Evolutionary conservation across 2,797 vertebrate genomes (phyloP), one percentile per base, ranked within the genome.

Genomic region (Sparus aurata): DNA sequence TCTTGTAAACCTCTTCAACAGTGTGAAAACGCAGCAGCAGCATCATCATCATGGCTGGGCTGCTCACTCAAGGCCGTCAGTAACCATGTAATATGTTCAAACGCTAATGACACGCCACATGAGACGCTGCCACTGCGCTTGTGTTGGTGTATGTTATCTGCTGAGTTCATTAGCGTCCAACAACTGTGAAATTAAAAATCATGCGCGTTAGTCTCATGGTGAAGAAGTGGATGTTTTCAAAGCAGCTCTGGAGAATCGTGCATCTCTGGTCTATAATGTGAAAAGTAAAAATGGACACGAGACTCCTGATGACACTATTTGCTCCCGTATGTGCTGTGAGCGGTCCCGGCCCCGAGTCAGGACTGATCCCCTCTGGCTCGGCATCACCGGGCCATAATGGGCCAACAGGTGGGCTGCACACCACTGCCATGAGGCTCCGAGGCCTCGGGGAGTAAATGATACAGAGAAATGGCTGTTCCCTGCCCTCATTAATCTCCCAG

Each of bases 401-500:
- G 74, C 77, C 90, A 93, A 95, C 95, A 96, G 95, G 95, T 95
- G 95, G 92, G 90, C 87, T 84, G 77, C 80, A 75, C 78, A 59
- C 74, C 47, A 25, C 70, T 65, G 65, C 87, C 75, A 65, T 45
- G 62, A 90, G 86, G 60, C 82, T 79, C 68, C 58, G 61, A 73
- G 82, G 83, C 92, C 91, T 87, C 77, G 12, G 85, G 93, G 91
- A 92, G 94, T 92, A 95, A 95, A 85, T 86, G 89, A 95, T 95
- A 94, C 91, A 94, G 92, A 93, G 90, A 93, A 92, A 93, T 91
- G 92, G 79, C 76, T 90, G 91, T 90, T 93, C 85, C 75, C 77
- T 85, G 82, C 86, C 80, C 84, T 92, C 93, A 95, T 96, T 94
- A 94, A 95, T 96, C 95, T 95, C 85, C 81, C 70, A 30, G 34